Evolutionary conservation across 1,140 invertebrate species (phyloP).

Genomic region (Bombyx mandarina): DNA sequence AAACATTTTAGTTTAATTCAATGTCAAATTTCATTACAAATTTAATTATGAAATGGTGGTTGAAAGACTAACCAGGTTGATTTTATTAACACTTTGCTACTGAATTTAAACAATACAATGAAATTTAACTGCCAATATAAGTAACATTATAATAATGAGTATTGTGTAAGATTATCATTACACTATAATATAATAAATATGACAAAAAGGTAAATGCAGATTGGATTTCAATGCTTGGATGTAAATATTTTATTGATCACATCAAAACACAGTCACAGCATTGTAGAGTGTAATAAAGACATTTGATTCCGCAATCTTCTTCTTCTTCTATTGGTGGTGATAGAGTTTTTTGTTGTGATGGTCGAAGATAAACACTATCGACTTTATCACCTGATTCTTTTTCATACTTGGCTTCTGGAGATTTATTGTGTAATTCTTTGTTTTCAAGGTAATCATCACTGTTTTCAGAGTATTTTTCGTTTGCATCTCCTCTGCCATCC

Average conservation of each 20-base stretch:
- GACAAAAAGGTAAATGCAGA: too few species aligned
- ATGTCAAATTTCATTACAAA: too few species aligned
- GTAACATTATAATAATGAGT: too few species aligned
- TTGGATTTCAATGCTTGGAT: not conserved
- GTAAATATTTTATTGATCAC: conserved; percentile 26
- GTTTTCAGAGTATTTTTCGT: conserved; percentile 15
- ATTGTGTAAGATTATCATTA: too few species aligned
- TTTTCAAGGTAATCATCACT: conserved; percentile 28
- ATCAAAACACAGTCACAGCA: conserved; percentile 63
- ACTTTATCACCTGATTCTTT: conserved; percentile 39
- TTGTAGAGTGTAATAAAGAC: conserved; percentile 57
- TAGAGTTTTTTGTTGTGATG: conserved; percentile 33
- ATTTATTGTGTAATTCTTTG: conserved; percentile 21
- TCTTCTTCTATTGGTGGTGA: conserved; percentile 57
- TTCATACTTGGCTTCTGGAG: conserved; percentile 21
- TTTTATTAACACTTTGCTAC: too few species aligned
- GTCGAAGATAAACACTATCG: conserved; percentile 49
- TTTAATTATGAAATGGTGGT: too few species aligned
- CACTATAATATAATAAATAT: too few species aligned
- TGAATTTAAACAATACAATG: too few species aligned
- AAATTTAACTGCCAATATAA: too few species aligned
- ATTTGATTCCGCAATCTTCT: conserved; percentile 50
- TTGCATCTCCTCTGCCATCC: conserved; percentile 37
- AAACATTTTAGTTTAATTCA: too few species aligned
- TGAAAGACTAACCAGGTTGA: too few species aligned